These are phyloP conservation scores for Callopanchax toddi DNA, from an alignment of 2,113 vertebrate genomes.

Conservation along the genomic window DNA sequence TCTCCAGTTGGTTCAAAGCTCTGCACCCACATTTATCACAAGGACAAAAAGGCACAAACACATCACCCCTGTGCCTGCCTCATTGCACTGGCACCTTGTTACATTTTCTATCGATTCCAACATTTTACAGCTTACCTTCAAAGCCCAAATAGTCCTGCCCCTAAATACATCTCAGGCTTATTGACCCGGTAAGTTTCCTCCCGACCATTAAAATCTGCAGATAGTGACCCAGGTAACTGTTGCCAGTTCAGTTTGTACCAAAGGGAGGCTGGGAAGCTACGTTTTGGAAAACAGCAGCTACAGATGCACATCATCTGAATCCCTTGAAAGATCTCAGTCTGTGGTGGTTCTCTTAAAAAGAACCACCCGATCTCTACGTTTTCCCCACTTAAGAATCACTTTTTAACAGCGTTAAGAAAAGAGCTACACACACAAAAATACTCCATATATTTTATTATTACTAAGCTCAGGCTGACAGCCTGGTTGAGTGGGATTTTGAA, in stretches of 20 bases:
- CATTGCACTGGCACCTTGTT: constrained; percentile 2
- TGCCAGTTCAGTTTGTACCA: background rate
- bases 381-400: too few relatives aligned
- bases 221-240: background rate
- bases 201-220: background rate
- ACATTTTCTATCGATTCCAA: background rate
- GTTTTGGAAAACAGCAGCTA: too few relatives aligned
- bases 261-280: too few relatives aligned
- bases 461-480: background rate
- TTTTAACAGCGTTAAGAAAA: background rate
- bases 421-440: too few relatives aligned
- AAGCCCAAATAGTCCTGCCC: background rate
- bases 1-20: background rate
- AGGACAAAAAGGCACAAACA: constrained; percentile 1
- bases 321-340: too few relatives aligned
- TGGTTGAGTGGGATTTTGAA: background rate
- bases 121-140: background rate
- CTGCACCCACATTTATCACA: background rate
- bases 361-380: too few relatives aligned
- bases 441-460: background rate
- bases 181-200: background rate
- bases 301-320: too few relatives aligned
- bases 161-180: background rate
- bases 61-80: background rate
- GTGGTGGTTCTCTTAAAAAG: too few relatives aligned